Evolutionary conservation across 2,797 vertebrate genomes (phyloP).

Genomic region (Sebastes paucispinis): DNA sequence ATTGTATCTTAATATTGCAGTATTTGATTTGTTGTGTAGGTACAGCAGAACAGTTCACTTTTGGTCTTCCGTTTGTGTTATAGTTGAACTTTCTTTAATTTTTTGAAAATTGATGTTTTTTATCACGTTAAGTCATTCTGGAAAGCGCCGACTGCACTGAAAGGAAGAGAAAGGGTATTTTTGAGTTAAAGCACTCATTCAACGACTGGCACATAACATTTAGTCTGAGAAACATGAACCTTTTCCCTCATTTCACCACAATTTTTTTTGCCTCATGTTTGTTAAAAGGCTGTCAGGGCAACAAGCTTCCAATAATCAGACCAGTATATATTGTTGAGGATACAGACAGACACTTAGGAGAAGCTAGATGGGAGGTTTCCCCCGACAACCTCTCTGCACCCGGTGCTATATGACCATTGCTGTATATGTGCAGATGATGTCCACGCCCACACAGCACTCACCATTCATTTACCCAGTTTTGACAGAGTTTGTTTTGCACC

Average conservation of each 20-base stretch:
- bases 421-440: constrained; percentile 61
- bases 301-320: constrained; percentile 52
- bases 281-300: constrained; percentile 57
- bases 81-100: constrained; percentile 59
- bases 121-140: constrained; percentile 13
- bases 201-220: constrained; percentile 1
- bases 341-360: constrained; percentile 41
- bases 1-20: constrained; percentile 24
- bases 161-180: constrained; percentile 54
- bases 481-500: constrained; percentile 59
- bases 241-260: constrained; percentile 28
- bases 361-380: constrained; percentile 46
- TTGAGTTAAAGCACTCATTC: constrained; percentile 37
- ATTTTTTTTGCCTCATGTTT: constrained; percentile 21
- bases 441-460: constrained; percentile 31
- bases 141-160: constrained; percentile 55
- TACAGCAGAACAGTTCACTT: constrained; percentile 55
- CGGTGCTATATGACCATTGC: constrained; percentile 76
- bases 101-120: constrained; percentile 2
- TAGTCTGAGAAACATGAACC: constrained; percentile 22
- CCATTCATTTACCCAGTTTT: constrained; percentile 14
- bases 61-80: constrained; percentile 65
- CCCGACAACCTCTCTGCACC: constrained; percentile 64
- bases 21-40: neutral
- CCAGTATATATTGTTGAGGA: constrained; percentile 55